Percentiles rank a stretch among this genome's conserved stretches.
These are phyloP conservation scores for Furnarius figulus DNA, from an alignment of 2,113 vertebrate genomes.

Conservation along the genomic window DNA sequence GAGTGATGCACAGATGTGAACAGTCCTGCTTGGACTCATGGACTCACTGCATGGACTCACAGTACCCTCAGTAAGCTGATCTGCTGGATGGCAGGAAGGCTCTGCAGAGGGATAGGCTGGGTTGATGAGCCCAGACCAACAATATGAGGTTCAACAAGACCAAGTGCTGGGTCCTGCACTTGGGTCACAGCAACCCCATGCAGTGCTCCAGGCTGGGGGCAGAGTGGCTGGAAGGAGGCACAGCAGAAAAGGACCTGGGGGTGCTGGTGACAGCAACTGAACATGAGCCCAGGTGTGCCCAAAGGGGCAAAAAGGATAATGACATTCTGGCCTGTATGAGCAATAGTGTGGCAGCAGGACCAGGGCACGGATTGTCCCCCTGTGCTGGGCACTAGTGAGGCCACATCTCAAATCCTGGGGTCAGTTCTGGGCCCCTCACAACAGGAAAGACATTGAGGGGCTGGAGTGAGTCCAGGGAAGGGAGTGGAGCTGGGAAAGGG, in stretches of 20 bases:
- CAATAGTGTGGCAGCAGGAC: background rate
- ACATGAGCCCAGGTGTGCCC: background rate
- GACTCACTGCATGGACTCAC: background rate
- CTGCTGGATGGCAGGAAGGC: background rate
- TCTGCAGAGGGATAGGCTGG: background rate
- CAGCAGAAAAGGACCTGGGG: background rate
- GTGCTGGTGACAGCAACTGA: background rate
- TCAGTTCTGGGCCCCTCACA: background rate
- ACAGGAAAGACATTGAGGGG: background rate
- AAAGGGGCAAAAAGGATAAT: background rate
- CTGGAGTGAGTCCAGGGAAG: accelerated
- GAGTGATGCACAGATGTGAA: accelerated
- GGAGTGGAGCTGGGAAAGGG: accelerated
- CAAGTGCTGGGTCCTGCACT: background rate
- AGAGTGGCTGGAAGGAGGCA: background rate
- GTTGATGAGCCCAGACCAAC: background rate
- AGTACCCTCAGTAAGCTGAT: background rate
- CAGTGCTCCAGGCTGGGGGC: background rate
- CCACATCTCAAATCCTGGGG: accelerated
- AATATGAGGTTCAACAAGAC: background rate
- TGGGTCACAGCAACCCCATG: background rate
- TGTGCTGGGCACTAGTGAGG: background rate
- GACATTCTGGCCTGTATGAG: background rate
- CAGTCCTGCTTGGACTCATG: background rate
- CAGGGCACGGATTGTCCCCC: background rate